Conservation (phyloP, 1,140 invertebrate genomes). For the Tenebrio molitor region DNA sequence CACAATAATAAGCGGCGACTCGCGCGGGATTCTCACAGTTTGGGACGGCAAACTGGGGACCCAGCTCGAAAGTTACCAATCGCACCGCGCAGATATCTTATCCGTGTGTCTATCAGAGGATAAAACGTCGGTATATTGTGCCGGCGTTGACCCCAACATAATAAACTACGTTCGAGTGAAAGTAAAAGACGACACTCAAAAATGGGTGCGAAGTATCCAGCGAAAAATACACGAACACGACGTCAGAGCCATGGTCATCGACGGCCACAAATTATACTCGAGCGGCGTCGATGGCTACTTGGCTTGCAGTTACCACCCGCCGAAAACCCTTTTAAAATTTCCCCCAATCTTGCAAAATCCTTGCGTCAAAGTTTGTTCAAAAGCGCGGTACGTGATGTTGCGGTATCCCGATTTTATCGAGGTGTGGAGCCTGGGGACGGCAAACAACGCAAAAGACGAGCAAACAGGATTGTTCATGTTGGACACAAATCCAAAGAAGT, state of each 20-base stretch:
- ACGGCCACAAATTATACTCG: constrained; percentile 79
- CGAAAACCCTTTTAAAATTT: constrained; percentile 77
- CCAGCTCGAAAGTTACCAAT: constrained; percentile 80
- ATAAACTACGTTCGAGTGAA: constrained; percentile 76
- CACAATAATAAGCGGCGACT: constrained; percentile 90
- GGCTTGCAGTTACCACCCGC: constrained; percentile 74
- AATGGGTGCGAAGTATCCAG: constrained; percentile 86
- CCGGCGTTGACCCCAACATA: constrained; percentile 87
- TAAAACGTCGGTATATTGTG: constrained; percentile 79
- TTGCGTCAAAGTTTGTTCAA: constrained; percentile 72
- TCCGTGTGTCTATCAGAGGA: constrained; percentile 80
- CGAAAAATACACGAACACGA: constrained; percentile 87
- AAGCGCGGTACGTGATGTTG: constrained; percentile 76
- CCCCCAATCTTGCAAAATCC: constrained; percentile 77
- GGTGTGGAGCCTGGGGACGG: constrained; percentile 68
- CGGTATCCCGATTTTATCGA: constrained; percentile 77
- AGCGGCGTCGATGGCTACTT: constrained; percentile 85
- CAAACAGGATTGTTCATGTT: constrained; percentile 56
- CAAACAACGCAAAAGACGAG: constrained; percentile 54
- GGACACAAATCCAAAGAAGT: constrained; percentile 73
- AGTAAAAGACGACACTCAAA: constrained; percentile 73
- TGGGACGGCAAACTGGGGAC: constrained; percentile 88
- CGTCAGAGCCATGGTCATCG: constrained; percentile 78
- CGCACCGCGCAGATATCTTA: constrained; percentile 85
- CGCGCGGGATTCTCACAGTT: constrained; percentile 85